Percentiles rank a stretch among this genome's conserved stretches.
phyloP scores from a whole-genome alignment of 2,113 vertebrate genomes.

The Nematolebias whitei region DNA sequence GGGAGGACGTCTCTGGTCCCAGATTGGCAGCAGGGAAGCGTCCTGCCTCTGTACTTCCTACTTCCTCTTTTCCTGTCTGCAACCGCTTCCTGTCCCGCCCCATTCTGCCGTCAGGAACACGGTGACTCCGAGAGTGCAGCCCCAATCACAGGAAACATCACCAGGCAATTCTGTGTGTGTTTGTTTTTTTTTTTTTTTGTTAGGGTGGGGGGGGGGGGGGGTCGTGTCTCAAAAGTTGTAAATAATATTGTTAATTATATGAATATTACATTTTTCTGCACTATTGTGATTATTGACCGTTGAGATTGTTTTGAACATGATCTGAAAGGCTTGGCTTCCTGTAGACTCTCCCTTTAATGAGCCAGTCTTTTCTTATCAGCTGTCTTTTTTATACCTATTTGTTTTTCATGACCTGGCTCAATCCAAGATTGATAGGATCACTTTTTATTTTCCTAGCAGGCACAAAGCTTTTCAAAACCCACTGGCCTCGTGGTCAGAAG shows the following conservation, averaged over 20 bases:
- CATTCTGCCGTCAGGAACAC: slow-evolving; percentile 51
- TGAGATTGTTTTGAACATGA: slow-evolving; percentile 10
- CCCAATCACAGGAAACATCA: slow-evolving; percentile 64
- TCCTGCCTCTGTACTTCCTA: slow-evolving; percentile 69
- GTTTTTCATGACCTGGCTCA: slow-evolving; percentile 17
- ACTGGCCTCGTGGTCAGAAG: background rate
- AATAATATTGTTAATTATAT: background rate
- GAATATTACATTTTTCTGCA: background rate
- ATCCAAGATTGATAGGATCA: slow-evolving; percentile 1
- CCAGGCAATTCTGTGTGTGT: background rate
- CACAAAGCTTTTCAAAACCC: slow-evolving; percentile 4
- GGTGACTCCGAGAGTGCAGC: slow-evolving; percentile 45
- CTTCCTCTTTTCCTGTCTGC: slow-evolving; percentile 75
- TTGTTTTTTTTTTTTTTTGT: background rate
- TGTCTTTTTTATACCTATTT: slow-evolving; percentile 15
- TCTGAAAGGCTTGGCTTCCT: slow-evolving; percentile 32
- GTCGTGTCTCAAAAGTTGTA: slow-evolving; percentile 5
- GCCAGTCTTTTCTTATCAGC: background rate
- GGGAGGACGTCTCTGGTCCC: slow-evolving; percentile 63
- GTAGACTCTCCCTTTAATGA: slow-evolving; percentile 14
- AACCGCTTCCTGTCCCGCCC: slow-evolving; percentile 64
- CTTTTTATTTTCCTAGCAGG: slow-evolving; percentile 8
- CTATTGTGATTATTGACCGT: background rate
- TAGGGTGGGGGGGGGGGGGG: background rate
- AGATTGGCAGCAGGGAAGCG: slow-evolving; percentile 69